phyloP scores from a whole-genome alignment of 2,888 invertebrate genomes.

The Euphydryas editha region DNA sequence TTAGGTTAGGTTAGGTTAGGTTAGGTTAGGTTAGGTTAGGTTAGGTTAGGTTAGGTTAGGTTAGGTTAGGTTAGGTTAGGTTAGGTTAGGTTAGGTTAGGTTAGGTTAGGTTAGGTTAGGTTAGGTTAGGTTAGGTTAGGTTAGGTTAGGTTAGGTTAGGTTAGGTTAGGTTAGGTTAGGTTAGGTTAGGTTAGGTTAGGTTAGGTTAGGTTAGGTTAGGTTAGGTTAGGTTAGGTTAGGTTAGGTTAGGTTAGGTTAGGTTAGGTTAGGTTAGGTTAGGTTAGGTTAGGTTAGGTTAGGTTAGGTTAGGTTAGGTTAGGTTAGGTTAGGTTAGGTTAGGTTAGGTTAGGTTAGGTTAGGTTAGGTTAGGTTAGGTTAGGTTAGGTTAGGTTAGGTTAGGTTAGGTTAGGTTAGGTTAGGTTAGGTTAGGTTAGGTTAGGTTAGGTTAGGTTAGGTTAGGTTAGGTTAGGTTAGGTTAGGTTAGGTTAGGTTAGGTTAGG shows the following conservation, averaged over 20 bases:
- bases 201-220: constrained; percentile 40
- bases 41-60: too few species aligned
- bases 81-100: constrained; percentile 36
- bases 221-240: constrained; percentile 44
- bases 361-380: constrained; percentile 35
- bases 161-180: constrained; percentile 34
- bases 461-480: constrained; percentile 36
- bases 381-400: constrained; percentile 22
- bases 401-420: constrained; percentile 33
- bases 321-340: constrained; percentile 34
- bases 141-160: constrained; percentile 36
- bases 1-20: too few species aligned
- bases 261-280: constrained; percentile 35
- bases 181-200: constrained; percentile 34
- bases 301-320: constrained; percentile 29
- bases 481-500: constrained; percentile 38
- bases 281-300: constrained; percentile 32
- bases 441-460: constrained; percentile 31
- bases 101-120: constrained; percentile 38
- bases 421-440: constrained; percentile 35
- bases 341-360: constrained; percentile 33
- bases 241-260: constrained; percentile 38
- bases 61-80: too few species aligned
- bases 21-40: too few species aligned
- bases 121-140: constrained; percentile 30